Evolutionary conservation across 2,888 invertebrate genomes (phyloP), one percentile per base, ranked within the genome.

Genomic region (Scelioninae gen. 1): DNA sequence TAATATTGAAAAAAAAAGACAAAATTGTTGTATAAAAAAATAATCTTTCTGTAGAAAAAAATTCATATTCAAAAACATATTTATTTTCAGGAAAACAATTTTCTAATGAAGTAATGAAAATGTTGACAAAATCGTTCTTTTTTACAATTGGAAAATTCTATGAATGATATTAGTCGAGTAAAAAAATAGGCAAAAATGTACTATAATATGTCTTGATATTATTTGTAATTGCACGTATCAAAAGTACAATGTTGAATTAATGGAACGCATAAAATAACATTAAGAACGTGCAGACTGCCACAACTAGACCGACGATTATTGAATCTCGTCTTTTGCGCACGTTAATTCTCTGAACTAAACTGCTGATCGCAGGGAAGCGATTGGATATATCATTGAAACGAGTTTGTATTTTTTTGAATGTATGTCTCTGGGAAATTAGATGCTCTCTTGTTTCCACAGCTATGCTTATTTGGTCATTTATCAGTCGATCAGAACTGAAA

Each of bases 401-500:
- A 8, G 97, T 98, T 93, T 98, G 97, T 89, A 99, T 95, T 51
- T 96, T 95, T 90, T 98, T 97, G 90, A 99, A 96, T 10, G 97
- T 95, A 84, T 96, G 96, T 66, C 98, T 94, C 92, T 99, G 99
- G 11, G 95, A 95, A 47, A 96, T 94, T 86, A 99, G 94, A 92
- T 98, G 97, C 86, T 99, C 99, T 88, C 98, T 96, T 4, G 99
- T 98, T 90, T 98, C 98, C 94, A 99, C 96, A 68, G 99, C 99
- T 92, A 99, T 98, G 90, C 96, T 96, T 86, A 99, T 98, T 93
- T 99, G 99, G 90, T 99, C 99, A 90, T 98, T 98, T 13, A 99
- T 95, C 90, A 99, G 93, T 85, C 97, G 95, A 91, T 98, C 98
- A 0, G 99, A 98, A 92, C 98, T 98, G 93, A 93, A 88, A 82